Evolutionary conservation across 2,113 vertebrate species (phyloP), one percentile per base, ranked within the genome.

Genomic region (Dolichallabes microphthalmus): DNA sequence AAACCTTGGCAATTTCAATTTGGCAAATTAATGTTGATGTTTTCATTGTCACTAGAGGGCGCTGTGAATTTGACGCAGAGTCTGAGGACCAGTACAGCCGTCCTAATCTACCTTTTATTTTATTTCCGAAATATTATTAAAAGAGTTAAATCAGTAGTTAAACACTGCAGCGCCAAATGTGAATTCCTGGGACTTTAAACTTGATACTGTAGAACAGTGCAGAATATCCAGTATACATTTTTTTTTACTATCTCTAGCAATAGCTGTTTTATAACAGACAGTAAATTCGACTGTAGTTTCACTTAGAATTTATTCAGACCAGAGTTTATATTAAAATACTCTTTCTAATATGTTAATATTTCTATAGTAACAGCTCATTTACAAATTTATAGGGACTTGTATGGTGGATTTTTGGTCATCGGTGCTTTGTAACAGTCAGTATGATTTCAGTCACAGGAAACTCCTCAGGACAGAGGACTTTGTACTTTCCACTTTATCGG

Each of bases 401-500:
- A 76, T 14, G 25, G 13, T 53, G 45, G 14, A 3, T 76, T 55
- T 77, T 30, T 30, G 3, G 30, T 7, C 9, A 19, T 77, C 75
- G 0, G 15, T 3, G 10, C 2, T 35, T 78, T 52, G 22, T n/a
- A 52, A 58, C 3, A 58, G 10, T 30, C 9, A 12, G 15, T 77
- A 30, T 30, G 53, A 22, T 78, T 78, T 78, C 27, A 77, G 53
- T 57, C 15, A 78, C 27, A 78, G 27, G 27, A 78, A 57, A 78
- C 27, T 78, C 76, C 76, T 58, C 27, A 78, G 2, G 3, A 78
- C 32, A 22, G 4, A 6, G 53, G 11, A 79, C 76, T 25, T 35
- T 60, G 76, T 79, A 79, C 53, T 79, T 79, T 79, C 17, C 55
- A 79, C 55, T 58, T 60, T 79, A 53, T 78, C 10, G 1, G 30